Base-by-base conservation (phyloP, 2,888 invertebrate species). In the Unio delphinus region DNA sequence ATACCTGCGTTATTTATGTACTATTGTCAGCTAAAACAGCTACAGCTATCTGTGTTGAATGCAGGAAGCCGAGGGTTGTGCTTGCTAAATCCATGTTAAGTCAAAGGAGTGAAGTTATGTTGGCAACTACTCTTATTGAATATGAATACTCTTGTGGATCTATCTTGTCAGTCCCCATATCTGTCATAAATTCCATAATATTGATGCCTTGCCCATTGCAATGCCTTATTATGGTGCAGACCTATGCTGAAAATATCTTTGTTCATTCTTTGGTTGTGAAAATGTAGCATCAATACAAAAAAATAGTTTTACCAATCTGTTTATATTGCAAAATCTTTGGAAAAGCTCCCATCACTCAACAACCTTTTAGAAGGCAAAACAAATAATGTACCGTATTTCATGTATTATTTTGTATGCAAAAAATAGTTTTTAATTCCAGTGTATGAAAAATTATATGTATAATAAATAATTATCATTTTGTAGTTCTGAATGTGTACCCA, bases 81-180 rank as follows among this genome's bases (percentile, higher is more conserved):
- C 60, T 60, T 54, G 59, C 60, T 30, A 66, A 34, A 45, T 45
- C 60, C 61, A 67, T 18, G 23, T 28, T 67, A 55, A 3, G 67
- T n/a, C 61, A 67, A 61, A 61, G 67, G 56, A 61, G 61, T 55
- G 56, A 67, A 28, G 26, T 55, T 23, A 7, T 26, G 20, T 55
- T 61, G 30, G 67, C 61, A 7, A 61, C 61, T 4, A 20, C 20
- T 61, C 55, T 67, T 23, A 67, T 57, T 55, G 61, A 67, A 55
- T 67, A 61, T 61, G 62, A 67, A 23, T 67, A 28, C n/a, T 55
- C 7, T 11, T 67, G 67, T 67, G 67, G 67, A 30, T 18, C 67
- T 30, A 4, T 5, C 23, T 55, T 67, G 7, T 61, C 67, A 4
- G 60, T 28, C 17, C 60, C 34, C 4, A 17, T n/a, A 17, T 23